Base-by-base conservation (phyloP, 2,113 vertebrate genomes). In the Entelurus aequoreus region DNA sequence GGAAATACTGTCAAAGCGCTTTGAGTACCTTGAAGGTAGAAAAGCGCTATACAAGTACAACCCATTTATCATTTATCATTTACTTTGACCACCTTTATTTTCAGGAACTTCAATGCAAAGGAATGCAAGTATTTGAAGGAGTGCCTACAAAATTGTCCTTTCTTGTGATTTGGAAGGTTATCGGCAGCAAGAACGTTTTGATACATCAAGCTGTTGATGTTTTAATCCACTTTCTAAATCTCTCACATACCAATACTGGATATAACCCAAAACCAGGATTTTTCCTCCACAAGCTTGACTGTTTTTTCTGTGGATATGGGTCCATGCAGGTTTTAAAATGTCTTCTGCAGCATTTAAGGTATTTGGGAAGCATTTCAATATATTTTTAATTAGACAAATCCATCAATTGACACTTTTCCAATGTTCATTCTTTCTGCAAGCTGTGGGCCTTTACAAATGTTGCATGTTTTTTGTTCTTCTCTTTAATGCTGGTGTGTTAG, bases 381-480 rank as follows among this genome's bases (percentile, higher is more conserved):
- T 1, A 28, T 28, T 28, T 28, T 54, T 63, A 19, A 54, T 63
- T 13, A 44, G 51, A 51, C 44, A 44, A 54, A 54, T 12, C 51
- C 11, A 51, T 36, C 12, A 52, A 28, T 51, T 53, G 19, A 7
- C 51, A 28, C 48, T 52, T 62, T 52, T 62, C 48, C 60, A 51
- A 6, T 62, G 49, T 62, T 28, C 36, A 62, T 52, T 15, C 35
- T 62, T 53, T 62, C 28, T 40, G 35, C 61, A 14, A 38, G 49
- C 61, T 52, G 37, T 63, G 61, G 62, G 51, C 50, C 40, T 63
- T 55, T 51, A 21, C 42, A 48, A 64, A 48, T n/a, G 19, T 28
- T 8, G 37, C 19, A 51, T 40, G n/a, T 4, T 6, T 19, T 19
- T 19, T 19, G 19, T 1, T 14, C 21, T 47, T 64, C 10, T 55